phyloP scores from a whole-genome alignment of 2,888 invertebrate species.

The Sycophila texana region DNA sequence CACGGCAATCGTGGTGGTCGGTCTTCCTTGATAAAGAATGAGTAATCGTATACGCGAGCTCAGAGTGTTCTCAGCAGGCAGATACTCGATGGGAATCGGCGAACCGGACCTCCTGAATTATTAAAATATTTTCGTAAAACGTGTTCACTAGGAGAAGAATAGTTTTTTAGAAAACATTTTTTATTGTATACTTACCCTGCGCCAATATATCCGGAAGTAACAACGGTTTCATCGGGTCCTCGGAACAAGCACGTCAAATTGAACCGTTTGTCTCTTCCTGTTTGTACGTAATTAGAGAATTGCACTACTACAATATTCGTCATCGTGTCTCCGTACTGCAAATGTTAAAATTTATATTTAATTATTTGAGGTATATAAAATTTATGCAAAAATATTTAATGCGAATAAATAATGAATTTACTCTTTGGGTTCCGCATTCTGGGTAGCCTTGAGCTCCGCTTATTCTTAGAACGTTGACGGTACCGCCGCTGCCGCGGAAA shows the following conservation, averaged over 20 bases:
- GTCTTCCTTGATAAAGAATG: constrained; percentile 92
- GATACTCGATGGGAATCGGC: constrained; percentile 93
- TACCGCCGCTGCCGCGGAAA: constrained; percentile 93
- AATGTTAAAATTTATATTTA: constrained; percentile 24
- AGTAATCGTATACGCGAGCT: constrained; percentile 91
- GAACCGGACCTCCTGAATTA: constrained; percentile 85
- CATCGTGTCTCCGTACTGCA: constrained; percentile 92
- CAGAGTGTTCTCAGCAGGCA: constrained; percentile 93
- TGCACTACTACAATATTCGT: constrained; percentile 96
- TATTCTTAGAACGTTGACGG: constrained; percentile 88
- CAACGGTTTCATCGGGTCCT: constrained; percentile 94
- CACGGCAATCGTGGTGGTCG: constrained; percentile 94
- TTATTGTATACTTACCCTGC: constrained; percentile 83
- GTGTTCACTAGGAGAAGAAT: no score
- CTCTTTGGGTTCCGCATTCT: constrained; percentile 92
- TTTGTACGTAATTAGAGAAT: constrained; percentile 95
- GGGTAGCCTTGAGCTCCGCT: constrained; percentile 95
- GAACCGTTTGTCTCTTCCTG: constrained; percentile 92
- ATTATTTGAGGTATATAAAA: not conserved
- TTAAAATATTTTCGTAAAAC: not conserved
- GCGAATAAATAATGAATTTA: constrained; percentile 67
- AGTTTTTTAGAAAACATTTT: no score
- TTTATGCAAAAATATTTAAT: not conserved
- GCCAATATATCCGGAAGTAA: constrained; percentile 94
- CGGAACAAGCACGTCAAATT: constrained; percentile 94